phyloP scores from a whole-genome alignment of 1,140 invertebrate species.

The Euglossa dilemma region DNA sequence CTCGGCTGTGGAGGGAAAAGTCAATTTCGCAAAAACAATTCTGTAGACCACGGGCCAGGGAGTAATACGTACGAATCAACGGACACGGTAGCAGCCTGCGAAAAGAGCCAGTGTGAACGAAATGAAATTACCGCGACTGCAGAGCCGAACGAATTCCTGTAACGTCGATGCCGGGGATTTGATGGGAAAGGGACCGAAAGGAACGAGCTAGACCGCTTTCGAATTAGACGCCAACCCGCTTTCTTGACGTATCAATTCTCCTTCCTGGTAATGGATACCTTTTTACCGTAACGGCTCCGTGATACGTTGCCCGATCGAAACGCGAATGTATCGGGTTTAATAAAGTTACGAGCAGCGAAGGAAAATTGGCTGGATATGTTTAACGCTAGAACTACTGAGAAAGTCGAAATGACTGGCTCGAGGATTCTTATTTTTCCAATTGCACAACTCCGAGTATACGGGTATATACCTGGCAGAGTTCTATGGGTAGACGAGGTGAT shows the following conservation, averaged over 20 bases:
- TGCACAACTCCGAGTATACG: no score
- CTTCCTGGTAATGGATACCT: background rate
- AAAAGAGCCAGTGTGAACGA: conserved; percentile 65
- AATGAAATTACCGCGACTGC: conserved; percentile 71
- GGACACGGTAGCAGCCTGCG: conserved; percentile 47
- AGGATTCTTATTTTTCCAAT: no score
- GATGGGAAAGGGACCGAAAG: conserved; percentile 38
- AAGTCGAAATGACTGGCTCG: no score
- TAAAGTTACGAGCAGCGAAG: no score
- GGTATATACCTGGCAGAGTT: no score
- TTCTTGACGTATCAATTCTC: conserved; percentile 57
- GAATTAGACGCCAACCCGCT: conserved; percentile 54
- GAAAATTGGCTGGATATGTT: no score
- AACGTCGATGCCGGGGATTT: conserved; percentile 35
- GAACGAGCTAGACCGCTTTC: conserved; percentile 52
- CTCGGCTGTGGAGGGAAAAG: conserved; percentile 67
- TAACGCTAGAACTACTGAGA: no score
- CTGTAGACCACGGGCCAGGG: conserved; percentile 62
- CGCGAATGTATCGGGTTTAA: background rate
- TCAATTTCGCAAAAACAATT: conserved; percentile 77
- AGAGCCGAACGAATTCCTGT: conserved; percentile 64
- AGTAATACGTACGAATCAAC: conserved; percentile 72
- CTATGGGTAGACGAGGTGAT: no score
- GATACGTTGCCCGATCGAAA: background rate
- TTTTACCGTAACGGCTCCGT: background rate